These are phyloP conservation scores for Uropetala carovei DNA, from an alignment of 2,888 invertebrate genomes.

Conservation along the genomic window DNA sequence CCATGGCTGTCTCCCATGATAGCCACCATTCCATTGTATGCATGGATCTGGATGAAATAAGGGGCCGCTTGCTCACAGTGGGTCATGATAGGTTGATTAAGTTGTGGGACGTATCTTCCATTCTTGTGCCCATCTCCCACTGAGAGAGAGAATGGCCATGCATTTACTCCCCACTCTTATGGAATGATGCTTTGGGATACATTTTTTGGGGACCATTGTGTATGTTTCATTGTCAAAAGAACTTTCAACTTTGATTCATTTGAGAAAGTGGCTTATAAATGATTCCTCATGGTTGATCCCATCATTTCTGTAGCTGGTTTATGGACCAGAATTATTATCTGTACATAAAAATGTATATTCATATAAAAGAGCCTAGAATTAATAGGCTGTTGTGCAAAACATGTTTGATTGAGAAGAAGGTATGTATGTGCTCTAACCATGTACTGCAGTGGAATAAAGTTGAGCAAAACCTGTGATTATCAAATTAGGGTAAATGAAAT, in stretches of 20 bases:
- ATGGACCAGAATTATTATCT: neutral
- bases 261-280: neutral
- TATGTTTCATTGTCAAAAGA: conserved; percentile 1
- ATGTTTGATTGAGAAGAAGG: conserved; percentile 11
- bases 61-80: conserved; percentile 92
- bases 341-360: conserved; percentile 17
- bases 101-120: conserved; percentile 90
- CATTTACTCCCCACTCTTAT: neutral
- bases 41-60: conserved; percentile 93
- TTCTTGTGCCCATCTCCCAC: conserved; percentile 72
- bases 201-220: neutral
- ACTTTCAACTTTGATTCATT: neutral
- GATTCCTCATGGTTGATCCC: neutral
- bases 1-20: conserved; percentile 96
- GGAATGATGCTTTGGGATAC: neutral
- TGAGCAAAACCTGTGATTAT: neutral
- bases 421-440: neutral
- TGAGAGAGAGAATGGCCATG: conserved; percentile 20
- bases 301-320: neutral
- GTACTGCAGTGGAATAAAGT: neutral
- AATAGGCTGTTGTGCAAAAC: neutral
- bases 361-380: conserved; percentile 1
- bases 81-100: conserved; percentile 97
- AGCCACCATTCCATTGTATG: conserved; percentile 93
- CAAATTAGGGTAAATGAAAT: neutral